These are phyloP conservation scores for Protosalanx chinensis DNA, from an alignment of 2,797 vertebrate genomes.

Conservation along the genomic window DNA sequence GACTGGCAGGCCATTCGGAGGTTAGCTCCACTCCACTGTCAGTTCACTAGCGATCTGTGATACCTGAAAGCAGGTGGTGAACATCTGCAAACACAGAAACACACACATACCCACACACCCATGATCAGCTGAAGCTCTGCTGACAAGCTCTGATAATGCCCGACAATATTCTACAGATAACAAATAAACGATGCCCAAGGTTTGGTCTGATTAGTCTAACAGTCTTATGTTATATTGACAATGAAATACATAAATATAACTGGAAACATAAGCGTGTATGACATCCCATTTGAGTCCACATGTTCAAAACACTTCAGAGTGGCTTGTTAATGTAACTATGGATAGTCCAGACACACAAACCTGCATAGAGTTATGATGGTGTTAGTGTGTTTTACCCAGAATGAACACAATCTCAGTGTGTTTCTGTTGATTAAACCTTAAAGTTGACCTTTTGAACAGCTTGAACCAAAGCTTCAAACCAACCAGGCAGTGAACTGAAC, in stretches of 20 bases:
- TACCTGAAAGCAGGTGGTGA: conserved; percentile 59
- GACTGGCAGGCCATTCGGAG: conserved; percentile 78
- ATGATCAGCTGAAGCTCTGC: neutral
- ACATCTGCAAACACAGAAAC: conserved; percentile 77
- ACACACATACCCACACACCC: conserved; percentile 22
- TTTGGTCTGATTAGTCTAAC: too few species aligned
- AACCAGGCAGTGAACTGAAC: neutral
- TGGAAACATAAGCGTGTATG: too few species aligned
- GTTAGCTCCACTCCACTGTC: conserved; percentile 71
- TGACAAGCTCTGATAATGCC: too few species aligned
- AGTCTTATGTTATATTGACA: too few species aligned
- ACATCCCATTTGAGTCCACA: too few species aligned
- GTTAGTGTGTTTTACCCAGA: neutral
- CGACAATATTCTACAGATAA: too few species aligned
- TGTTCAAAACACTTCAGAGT: too few species aligned
- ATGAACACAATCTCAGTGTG: neutral
- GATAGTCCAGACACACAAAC: neutral
- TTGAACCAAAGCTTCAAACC: neutral
- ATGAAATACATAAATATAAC: too few species aligned
- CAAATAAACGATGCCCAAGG: too few species aligned
- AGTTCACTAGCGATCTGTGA: conserved; percentile 66
- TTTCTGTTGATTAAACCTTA: neutral
- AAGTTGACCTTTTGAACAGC: neutral
- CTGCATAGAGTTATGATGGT: neutral
- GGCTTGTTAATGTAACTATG: too few species aligned